Percentiles rank a stretch among this genome's conserved stretches.
Conservation (phyloP, 2,797 vertebrate genomes). For the Oreortyx pictus region DNA sequence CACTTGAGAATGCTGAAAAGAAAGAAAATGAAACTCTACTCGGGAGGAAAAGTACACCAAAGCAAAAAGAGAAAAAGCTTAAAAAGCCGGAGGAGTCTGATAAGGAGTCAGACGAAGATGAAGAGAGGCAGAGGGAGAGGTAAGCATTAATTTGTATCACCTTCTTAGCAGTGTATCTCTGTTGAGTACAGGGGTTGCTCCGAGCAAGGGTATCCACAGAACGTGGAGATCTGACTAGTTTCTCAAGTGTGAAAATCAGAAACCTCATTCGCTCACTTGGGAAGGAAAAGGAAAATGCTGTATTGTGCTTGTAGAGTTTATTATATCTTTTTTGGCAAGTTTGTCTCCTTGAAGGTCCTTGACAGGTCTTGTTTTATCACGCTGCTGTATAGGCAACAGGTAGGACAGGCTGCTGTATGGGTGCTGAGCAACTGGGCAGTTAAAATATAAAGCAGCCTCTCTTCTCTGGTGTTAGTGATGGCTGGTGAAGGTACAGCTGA, state of each 20-base stretch:
- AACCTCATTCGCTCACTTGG: background rate
- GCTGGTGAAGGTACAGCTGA: background rate
- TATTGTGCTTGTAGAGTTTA: background rate
- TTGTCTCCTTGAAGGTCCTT: background rate
- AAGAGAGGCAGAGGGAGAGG: slow-evolving; percentile 82
- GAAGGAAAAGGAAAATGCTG: background rate
- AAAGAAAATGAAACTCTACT: slow-evolving; percentile 77
- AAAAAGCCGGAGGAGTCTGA: slow-evolving; percentile 86
- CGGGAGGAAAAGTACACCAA: slow-evolving; percentile 79
- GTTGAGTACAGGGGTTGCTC: background rate
- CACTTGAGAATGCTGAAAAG: slow-evolving; percentile 75
- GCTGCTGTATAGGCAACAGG: fast-evolving
- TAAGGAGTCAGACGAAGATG: slow-evolving; percentile 88
- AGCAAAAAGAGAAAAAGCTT: slow-evolving; percentile 79
- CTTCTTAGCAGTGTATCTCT: background rate
- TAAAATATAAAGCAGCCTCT: background rate
- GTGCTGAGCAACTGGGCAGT: background rate
- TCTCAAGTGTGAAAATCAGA: background rate
- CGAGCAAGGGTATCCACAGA: background rate
- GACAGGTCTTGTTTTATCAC: background rate
- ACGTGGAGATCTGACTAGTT: background rate
- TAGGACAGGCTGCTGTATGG: background rate
- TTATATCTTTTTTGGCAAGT: background rate
- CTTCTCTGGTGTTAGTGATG: background rate
- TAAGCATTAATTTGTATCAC: slow-evolving; percentile 22